phyloP scores from a whole-genome alignment of 92 coral and sea anemone species.

The Montipora capitata region DNA sequence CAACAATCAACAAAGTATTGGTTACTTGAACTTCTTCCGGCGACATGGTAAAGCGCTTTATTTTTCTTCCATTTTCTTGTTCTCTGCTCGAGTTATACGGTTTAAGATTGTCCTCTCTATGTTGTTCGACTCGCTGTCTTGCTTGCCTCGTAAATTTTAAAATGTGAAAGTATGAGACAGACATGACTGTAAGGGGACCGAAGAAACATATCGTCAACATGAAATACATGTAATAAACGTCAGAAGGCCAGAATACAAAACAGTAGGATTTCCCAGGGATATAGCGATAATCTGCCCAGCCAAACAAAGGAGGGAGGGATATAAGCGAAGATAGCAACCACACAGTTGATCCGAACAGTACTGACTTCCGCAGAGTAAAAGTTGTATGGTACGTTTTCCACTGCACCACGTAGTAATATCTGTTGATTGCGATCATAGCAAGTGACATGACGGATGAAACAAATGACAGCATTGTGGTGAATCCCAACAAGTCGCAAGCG shows the following conservation, averaged over 20 bases:
- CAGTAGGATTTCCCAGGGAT: conserved; percentile 86
- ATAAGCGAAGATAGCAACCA: conserved; percentile 75
- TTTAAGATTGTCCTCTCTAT: background rate
- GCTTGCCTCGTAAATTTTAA: conserved; percentile 51
- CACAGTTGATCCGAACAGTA: conserved; percentile 37
- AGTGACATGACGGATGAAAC: conserved; percentile 90
- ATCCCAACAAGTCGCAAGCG: conserved; percentile 73
- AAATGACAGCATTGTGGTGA: conserved; percentile 79
- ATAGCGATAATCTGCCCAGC: conserved; percentile 86
- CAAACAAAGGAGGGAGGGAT: conserved; percentile 82
- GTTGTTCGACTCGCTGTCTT: conserved; percentile 37
- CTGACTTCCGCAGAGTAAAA: conserved; percentile 56
- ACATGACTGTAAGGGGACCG: conserved; percentile 83
- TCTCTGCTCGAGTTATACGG: background rate
- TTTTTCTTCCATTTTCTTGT: background rate
- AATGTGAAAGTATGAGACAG: conserved; percentile 72
- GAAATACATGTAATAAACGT: conserved; percentile 82
- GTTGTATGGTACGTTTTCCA: conserved; percentile 71
- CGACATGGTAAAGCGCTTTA: conserved; percentile 14
- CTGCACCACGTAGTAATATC: conserved; percentile 84
- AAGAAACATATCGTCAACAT: conserved; percentile 80
- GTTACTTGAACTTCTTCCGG: conserved; percentile 71
- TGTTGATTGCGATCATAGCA: conserved; percentile 84
- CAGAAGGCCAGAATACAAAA: conserved; percentile 82
- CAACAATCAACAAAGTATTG: conserved; percentile 76